Base-by-base conservation (phyloP, 2,113 vertebrate genomes). In the Paralichthys olivaceus region DNA sequence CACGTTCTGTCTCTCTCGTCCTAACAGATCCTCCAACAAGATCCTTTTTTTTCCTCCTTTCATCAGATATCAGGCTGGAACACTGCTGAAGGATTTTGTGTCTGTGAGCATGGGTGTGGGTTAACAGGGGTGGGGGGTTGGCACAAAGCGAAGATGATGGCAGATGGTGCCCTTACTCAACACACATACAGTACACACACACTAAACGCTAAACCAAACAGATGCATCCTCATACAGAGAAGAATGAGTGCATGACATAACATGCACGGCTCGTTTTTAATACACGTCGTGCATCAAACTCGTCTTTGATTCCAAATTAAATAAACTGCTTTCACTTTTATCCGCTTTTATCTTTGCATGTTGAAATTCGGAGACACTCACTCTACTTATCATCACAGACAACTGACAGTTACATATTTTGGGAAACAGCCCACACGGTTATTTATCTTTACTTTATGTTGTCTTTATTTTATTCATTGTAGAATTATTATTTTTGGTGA, bases 131-230 rank as follows among this genome's bases (percentile, higher is more conserved):
- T 28, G 69, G 69, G 84, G 80, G 79, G 76, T 84, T 92, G 89
- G 89, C 90, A 88, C 72, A 54, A 66, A 78, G 68, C 62, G 81
- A 81, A 87, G 64, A 90, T 32, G 72, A 85, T 80, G 85, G 77
- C 92, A 93, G 92, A 93, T 93, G 92, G 92, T 80, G 79, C 84
- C 72, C 86, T 87, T 77, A 84, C 85, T 88, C 75, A 86, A 86
- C 75, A 72, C 66, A 79, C 75, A 80, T 72, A 81, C 79, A 77
- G 75, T 75, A 51, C 49, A 43, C 57, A 74, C 68, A 58, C 72
- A 71, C 54, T 56, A 64, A 70, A 84, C 56, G 53, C 58, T 43
- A 11, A 51, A 73, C 34, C 70, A 47, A 69, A 55, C 40, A 74
- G 53, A 83, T 59, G 67, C 28, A 55, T 25, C 25, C 29, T 55